Evolutionary conservation across 2,113 vertebrate genomes (phyloP).

Genomic region (Probosciger aterrimus): DNA sequence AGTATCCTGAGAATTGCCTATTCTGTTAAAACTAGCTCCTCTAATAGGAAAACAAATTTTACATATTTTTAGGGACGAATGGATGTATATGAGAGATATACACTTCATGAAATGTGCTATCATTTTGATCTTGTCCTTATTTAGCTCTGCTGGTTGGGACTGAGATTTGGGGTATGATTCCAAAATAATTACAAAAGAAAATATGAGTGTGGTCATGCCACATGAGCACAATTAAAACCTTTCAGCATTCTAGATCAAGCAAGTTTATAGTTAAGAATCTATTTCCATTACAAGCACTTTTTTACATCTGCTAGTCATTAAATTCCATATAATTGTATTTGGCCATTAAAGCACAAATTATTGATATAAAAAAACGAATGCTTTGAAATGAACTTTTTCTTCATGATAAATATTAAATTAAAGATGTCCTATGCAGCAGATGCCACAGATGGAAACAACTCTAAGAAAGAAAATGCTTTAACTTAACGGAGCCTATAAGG

Average conservation of each 20-base stretch:
- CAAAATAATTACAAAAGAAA: neutral
- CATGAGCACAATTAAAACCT: neutral
- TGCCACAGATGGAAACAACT: neutral
- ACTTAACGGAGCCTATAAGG: neutral
- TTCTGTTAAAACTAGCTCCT: neutral
- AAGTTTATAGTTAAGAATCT: neutral
- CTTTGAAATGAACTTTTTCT: neutral
- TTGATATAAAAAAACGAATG: neutral
- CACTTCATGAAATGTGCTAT: neutral
- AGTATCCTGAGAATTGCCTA: neutral
- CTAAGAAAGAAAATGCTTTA: neutral
- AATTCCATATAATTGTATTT: neutral
- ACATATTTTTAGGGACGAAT: neutral
- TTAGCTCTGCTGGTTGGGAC: neutral
- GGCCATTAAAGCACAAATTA: neutral
- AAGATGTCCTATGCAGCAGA: neutral
- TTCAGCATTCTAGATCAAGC: neutral
- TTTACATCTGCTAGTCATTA: constrained; percentile 13
- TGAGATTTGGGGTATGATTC: neutral
- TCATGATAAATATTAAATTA: neutral
- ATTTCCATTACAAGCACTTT: neutral
- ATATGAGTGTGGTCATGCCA: neutral
- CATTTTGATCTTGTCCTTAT: neutral
- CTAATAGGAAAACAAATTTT: neutral
- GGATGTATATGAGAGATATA: neutral